Evolutionary conservation across 2,797 vertebrate genomes (phyloP), one percentile per base, ranked within the genome.

Genomic region (Chelon auratus): DNA sequence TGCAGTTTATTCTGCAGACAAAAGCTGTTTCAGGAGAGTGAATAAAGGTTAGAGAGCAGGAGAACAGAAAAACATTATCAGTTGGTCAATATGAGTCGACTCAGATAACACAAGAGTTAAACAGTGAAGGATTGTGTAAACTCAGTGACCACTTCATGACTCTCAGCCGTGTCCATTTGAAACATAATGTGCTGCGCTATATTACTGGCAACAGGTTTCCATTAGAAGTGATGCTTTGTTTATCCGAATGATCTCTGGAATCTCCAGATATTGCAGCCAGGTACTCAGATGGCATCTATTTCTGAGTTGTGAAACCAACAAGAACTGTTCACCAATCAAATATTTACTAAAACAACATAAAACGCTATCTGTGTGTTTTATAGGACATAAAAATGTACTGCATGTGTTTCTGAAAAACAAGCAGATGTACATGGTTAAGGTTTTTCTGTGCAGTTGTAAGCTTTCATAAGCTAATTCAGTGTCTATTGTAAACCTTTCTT

Each of bases 21-120:
- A 0, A 1, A 36, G 33, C 5, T 18, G 0, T n/a, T 26, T 8
- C 36, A 52, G 20, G 2, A 18, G 0, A 68, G 20, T 2, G 24
- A 61, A 36, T 10, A 43, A 15, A 51, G 55, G 30, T 78, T 24
- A 50, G 45, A 50, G 69, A 54, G 17, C 22, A 36, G 33, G 33
- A 30, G 1, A 40, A 9, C 39, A 55, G 40, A 64, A 74, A 63
- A 68, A 78, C 11, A 77, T 77, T 80, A 70, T 72, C 77, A 40
- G 12, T 7, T 5, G 9, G 11, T 51, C 10, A 42, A 24, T 33
- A 50, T 51, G 53, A 15, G 20, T 3, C 20, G 5, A 4, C 45
- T 2, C 1, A 42, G 5, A 8, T 13, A 1, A 22, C 12, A 45
- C 17, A 1, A 20, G 1, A 22, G n/a, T 30, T 65, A 55, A 77